Evolutionary conservation across 1,140 invertebrate genomes (phyloP).

Genomic region (Venturia canescens): DNA sequence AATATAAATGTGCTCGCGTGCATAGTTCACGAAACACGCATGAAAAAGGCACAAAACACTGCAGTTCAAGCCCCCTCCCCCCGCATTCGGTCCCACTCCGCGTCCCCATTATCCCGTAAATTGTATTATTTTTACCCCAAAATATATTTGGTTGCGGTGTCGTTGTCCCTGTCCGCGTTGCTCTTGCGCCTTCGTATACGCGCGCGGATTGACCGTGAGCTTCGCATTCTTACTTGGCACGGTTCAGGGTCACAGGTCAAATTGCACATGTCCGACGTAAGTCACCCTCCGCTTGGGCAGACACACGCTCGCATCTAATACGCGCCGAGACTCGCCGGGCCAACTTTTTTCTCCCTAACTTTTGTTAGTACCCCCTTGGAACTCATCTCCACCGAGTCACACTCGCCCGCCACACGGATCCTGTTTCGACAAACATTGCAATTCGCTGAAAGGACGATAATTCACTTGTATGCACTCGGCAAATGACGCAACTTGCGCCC

Average conservation of each 20-base stretch:
- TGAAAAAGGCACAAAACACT: slow-evolving; percentile 22
- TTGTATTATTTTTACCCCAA: slow-evolving; percentile 78
- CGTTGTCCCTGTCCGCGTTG: slow-evolving; percentile 50
- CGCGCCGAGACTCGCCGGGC: background rate
- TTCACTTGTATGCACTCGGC: background rate
- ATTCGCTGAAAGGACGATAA: background rate
- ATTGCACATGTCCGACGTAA: slow-evolving; percentile 74
- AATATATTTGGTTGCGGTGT: slow-evolving; percentile 67
- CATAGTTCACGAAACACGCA: slow-evolving; percentile 20
- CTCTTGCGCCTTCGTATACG: background rate
- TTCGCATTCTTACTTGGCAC: background rate
- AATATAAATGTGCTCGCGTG: slow-evolving; percentile 5
- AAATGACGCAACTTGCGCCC: background rate
- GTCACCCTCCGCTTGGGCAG: slow-evolving; percentile 63
- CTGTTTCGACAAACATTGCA: background rate
- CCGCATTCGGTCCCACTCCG: slow-evolving; percentile 46
- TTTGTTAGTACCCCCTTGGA: slow-evolving; percentile 24
- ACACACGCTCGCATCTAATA: slow-evolving; percentile 46
- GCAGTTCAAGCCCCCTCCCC: slow-evolving; percentile 52
- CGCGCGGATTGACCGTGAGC: slow-evolving; percentile 18
- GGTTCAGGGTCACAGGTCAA: slow-evolving; percentile 74
- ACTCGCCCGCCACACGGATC: slow-evolving; percentile 52
- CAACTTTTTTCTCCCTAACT: slow-evolving; percentile 11
- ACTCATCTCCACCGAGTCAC: slow-evolving; percentile 54
- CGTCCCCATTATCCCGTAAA: slow-evolving; percentile 74